Evolutionary conservation across 2,797 vertebrate genomes (phyloP), one percentile per base, ranked within the genome.

Genomic region (Lindbergichthys nudifrons): DNA sequence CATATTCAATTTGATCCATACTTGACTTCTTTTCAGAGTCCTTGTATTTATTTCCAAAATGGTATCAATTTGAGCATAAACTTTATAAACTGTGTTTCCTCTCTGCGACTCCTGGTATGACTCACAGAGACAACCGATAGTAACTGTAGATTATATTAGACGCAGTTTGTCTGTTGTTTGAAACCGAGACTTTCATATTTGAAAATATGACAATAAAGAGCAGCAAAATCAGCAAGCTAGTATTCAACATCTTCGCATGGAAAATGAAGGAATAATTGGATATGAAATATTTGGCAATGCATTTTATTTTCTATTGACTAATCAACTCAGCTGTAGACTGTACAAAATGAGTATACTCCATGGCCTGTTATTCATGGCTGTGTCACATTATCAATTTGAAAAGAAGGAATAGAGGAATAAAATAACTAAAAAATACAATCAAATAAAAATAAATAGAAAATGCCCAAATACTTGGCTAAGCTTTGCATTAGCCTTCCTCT

Each of bases 101-200:
- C 1, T 26, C 26, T 26, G 26, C 26, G 4, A 26, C 77, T 85
- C 74, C 61, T 14, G 36, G 1, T 71, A 47, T 85, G 83, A 86
- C 65, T 87, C 85, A 79, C n/a, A 14, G 32, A 36, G 16, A n/a
- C 21, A 63, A 69, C 66, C 61, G 77, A 70, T 84, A 58, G 73
- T 86, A 74, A 39, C 70, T 74, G 76, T 41, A 70, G 78, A 72
- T 67, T 32, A 61, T 62, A 61, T 73, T 18, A 45, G 54, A 62
- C 52, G 16, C 56, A 73, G 76, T 63, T 58, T 65, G 36, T 62
- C 5, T 3, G 43, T 23, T 23, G 61, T 78, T 85, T 81, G 52
- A 78, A 72, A 26, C 26, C 26, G 26, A 26, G 4, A 26, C 4
- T 23, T 23, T 23, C 23, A 26, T 5, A 26, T 26, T 26, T 26